Evolutionary conservation across 30 jellyfish, hydroid and myxozoan genomes (phyloP), one percentile per base, ranked within the genome.

Genomic region (Catostylus mosaicus): DNA sequence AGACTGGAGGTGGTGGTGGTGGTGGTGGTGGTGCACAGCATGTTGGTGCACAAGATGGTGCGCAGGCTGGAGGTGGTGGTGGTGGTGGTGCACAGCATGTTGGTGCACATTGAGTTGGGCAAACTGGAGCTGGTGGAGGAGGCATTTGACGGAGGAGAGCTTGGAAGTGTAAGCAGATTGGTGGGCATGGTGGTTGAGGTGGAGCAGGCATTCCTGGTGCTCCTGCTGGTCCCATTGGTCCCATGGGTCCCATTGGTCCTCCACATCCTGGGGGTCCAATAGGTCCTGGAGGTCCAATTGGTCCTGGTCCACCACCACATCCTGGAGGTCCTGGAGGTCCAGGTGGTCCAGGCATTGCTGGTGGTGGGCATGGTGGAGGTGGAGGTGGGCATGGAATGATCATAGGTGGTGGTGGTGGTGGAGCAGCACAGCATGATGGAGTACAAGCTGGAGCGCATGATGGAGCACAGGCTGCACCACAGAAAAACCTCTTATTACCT

Each of bases 251-350:
- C 87, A 76, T 82, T 24, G 95, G 89, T 52, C 96, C 95, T 9
- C 89, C 79, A 71, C 88, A 75, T 89, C 97, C 97, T 35, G 94
- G 90, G 1, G 95, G 87, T 34, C 98, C 98, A 29, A 84, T 77
- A 4, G 96, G 90, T 73, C 98, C 98, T 29, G 97, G 97, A 24
- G 97, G 98, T 81, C 98, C 98, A 3, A 88, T 85, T 26, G 90
- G 83, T 65, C 98, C 98, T 48, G 94, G 94, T 43, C 98, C 98
- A 45, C 98, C 98, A 65, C 87, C 38, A 72, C 74, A 54, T 52
- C 98, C 98, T 48, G 95, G 90, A 14, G 88, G 88, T 75, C 97
- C 97, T 0, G 83, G 67, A 23, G 97, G 97, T 73, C 97, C 97
- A 30, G 89, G 89, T 26, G 96, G 89, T 75, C 96, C 97, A 10